A percentile compares a stretch with the other conserved stretches of the same genome.
Evolutionary conservation across 23 tunicate genomes (phyloP).

Genomic region (Phallusia fumigata): DNA sequence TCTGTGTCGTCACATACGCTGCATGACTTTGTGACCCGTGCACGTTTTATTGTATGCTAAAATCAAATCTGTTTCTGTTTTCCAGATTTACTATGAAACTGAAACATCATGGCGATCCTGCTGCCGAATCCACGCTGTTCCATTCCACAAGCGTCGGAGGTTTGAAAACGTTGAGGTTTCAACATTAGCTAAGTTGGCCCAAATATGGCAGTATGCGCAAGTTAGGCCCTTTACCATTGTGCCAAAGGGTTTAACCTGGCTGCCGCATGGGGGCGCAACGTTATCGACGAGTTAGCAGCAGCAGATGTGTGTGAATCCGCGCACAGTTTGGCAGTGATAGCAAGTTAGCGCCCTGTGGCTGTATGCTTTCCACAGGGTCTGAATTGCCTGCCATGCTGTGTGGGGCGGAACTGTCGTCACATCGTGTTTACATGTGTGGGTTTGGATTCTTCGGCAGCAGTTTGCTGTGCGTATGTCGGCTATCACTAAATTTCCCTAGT

Average conservation of each 20-base stretch:
- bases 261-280: constrained; percentile 58
- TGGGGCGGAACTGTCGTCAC: constrained; percentile 1
- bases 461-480: no score
- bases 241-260: constrained; percentile 88
- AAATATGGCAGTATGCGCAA: constrained; percentile 92
- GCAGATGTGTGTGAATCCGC: not conserved
- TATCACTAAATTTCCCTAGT: no score
- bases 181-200: constrained; percentile 3
- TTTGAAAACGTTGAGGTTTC: no score
- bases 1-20: no score
- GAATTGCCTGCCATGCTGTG: constrained; percentile 82
- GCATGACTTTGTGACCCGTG: no score
- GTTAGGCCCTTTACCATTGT: constrained; percentile 89
- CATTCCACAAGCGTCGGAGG: no score
- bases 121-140: no score
- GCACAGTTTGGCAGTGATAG: constrained; percentile 88
- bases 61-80: no score
- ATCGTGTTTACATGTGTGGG: not conserved
- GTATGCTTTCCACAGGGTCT: constrained; percentile 58
- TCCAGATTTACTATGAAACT: no score
- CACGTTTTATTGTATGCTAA: no score
- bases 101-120: no score
- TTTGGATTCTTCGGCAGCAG: no score
- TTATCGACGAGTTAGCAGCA: constrained; percentile 12
- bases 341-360: constrained; percentile 97